Evolutionary conservation across 2,113 vertebrate genomes (phyloP).

Genomic region (Anguilla japonica): DNA sequence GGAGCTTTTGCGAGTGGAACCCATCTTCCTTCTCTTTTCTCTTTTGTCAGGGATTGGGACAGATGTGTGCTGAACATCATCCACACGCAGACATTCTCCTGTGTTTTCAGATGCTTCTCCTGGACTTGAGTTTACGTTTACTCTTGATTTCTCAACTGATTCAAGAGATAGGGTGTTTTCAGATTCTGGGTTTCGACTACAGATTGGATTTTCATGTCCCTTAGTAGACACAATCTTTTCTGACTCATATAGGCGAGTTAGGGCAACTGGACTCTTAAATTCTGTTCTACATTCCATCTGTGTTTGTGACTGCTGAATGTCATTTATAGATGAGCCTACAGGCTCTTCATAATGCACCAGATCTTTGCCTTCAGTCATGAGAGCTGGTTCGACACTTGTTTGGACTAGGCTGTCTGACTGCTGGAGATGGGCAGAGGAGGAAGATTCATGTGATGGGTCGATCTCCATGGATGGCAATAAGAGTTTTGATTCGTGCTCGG

Average conservation of each 20-base stretch:
- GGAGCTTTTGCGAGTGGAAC: slow-evolving; percentile 52
- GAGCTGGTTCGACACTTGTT: neutral
- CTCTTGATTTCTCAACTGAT: no score
- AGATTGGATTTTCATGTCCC: neutral
- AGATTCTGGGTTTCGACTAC: neutral
- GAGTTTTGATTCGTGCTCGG: neutral
- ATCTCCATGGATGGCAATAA: neutral
- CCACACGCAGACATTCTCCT: no score
- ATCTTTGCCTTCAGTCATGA: neutral
- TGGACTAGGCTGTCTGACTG: neutral
- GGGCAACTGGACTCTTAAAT: neutral
- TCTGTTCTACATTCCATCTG: neutral
- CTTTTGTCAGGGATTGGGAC: slow-evolving; percentile 22
- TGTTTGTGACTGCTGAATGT: neutral
- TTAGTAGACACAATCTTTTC: neutral
- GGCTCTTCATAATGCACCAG: neutral
- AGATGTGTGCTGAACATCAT: neutral
- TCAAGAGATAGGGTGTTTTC: neutral
- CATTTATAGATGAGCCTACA: neutral
- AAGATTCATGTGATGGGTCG: neutral
- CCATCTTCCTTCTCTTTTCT: slow-evolving; percentile 53
- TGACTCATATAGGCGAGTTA: neutral
- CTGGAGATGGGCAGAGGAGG: neutral
- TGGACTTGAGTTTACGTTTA: no score
- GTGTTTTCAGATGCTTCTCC: no score